These are phyloP conservation scores for Gobionotothen gibberifrons DNA, from an alignment of 2,797 vertebrate species.

Conservation along the genomic window DNA sequence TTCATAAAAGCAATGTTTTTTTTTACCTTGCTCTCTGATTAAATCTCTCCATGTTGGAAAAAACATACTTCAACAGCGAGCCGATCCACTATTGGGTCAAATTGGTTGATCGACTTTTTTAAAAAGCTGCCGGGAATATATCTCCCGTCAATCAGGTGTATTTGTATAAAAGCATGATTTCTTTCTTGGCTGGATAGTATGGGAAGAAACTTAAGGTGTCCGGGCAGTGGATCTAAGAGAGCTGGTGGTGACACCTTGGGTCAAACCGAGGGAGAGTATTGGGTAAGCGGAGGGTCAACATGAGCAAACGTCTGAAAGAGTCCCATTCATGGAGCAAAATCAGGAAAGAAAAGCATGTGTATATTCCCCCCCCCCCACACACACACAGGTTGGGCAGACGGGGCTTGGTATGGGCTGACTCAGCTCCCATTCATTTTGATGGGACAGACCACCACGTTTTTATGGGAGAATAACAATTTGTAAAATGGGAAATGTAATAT, in stretches of 20 bases:
- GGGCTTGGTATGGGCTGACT: conserved; percentile 47
- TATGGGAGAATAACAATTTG: conserved; percentile 45
- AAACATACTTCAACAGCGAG: conserved; percentile 32
- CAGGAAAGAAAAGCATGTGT: conserved; percentile 66
- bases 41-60: conserved; percentile 29
- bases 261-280: conserved; percentile 60
- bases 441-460: conserved; percentile 59
- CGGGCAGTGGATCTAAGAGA: conserved; percentile 43
- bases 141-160: conserved; percentile 48
- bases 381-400: conserved; percentile 20
- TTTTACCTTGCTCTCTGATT: conserved; percentile 36
- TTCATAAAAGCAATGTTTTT: conserved; percentile 3
- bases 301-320: conserved; percentile 72
- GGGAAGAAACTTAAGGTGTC: conserved; percentile 28
- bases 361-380: conserved; percentile 35
- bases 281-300: conserved; percentile 64
- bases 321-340: conserved; percentile 76
- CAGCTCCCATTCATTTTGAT: conserved; percentile 53
- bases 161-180: conserved; percentile 49
- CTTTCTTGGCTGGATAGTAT: conserved; percentile 31
- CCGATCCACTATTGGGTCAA: conserved; percentile 25
- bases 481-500: conserved; percentile 39
- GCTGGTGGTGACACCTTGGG: conserved; percentile 53
- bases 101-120: conserved; percentile 33
- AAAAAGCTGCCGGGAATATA: conserved; percentile 34